These are phyloP conservation scores for Pristionchus arcanus DNA, from an alignment of 2,888 invertebrate species.

Conservation along the genomic window DNA sequence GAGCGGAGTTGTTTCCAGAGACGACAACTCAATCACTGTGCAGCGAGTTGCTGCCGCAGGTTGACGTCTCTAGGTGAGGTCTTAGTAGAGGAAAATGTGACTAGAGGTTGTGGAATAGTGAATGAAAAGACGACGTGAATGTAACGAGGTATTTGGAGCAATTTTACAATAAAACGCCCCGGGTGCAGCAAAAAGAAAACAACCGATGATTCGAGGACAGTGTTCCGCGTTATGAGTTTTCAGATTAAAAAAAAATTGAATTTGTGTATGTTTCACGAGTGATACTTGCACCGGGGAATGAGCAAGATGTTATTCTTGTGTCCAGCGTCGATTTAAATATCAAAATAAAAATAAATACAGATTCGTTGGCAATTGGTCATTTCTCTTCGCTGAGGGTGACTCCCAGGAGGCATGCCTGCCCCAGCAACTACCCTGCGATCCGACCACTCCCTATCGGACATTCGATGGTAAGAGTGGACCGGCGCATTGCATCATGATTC, in stretches of 20 bases:
- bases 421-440: conserved; percentile 76
- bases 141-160: too few species aligned
- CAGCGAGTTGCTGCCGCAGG: conserved; percentile 36
- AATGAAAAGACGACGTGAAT: too few species aligned
- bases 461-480: conserved; percentile 83
- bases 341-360: too few species aligned
- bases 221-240: too few species aligned
- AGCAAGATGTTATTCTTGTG: not conserved
- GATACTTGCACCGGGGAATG: not conserved
- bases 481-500: too few species aligned
- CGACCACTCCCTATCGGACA: conserved; percentile 84
- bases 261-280: not conserved
- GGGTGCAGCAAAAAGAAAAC: too few species aligned
- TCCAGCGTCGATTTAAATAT: too few species aligned
- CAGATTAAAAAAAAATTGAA: too few species aligned
- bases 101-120: not conserved
- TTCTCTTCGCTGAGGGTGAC: conserved; percentile 50
- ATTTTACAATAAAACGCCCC: not conserved
- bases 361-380: conserved; percentile 51
- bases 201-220: too few species aligned
- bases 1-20: conserved; percentile 5
- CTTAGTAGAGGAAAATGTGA: not conserved
- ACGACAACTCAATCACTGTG: conserved; percentile 37
- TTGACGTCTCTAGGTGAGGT: conserved; percentile 42
- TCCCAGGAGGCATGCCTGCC: conserved; percentile 62